Evolutionary conservation across 1,140 invertebrate species (phyloP).

Genomic region (Tetramorium parvispinum): DNA sequence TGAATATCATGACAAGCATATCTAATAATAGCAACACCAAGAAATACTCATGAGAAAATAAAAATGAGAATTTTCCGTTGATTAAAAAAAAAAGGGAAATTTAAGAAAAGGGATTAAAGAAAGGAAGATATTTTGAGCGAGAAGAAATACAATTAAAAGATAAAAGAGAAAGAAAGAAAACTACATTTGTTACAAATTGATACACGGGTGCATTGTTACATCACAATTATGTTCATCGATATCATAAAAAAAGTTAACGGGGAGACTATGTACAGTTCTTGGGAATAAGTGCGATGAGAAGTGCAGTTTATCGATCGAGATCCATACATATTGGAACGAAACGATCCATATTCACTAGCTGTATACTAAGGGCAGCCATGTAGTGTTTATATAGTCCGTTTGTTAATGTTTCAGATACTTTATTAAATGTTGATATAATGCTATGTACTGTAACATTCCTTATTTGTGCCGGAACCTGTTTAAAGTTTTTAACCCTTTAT

Average conservation of each 20-base stretch:
- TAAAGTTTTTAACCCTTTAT: slow-evolving; percentile 74
- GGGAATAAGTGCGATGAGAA: slow-evolving; percentile 33
- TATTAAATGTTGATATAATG: slow-evolving; percentile 85
- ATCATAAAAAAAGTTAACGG: slow-evolving; percentile 9
- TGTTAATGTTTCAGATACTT: slow-evolving; percentile 86
- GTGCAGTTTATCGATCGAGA: slow-evolving; percentile 11
- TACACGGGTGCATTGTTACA: slow-evolving; percentile 38
- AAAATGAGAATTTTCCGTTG: slow-evolving; percentile 59
- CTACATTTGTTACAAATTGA: slow-evolving; percentile 40
- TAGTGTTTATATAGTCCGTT: slow-evolving; percentile 84
- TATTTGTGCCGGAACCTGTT: slow-evolving; percentile 78
- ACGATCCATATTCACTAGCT: slow-evolving; percentile 77
- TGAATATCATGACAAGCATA: slow-evolving; percentile 76
- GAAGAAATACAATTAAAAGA: neutral
- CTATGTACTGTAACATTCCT: slow-evolving; percentile 83
- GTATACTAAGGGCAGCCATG: slow-evolving; percentile 79
- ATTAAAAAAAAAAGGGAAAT: slow-evolving; percentile 62
- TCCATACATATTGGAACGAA: neutral
- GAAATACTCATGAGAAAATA: slow-evolving; percentile 63
- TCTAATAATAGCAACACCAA: slow-evolving; percentile 83
- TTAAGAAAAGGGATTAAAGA: slow-evolving; percentile 4
- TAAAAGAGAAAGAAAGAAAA: neutral
- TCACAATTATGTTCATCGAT: slow-evolving; percentile 36
- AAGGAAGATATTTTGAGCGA: slow-evolving; percentile 16
- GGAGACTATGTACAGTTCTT: slow-evolving; percentile 1